Evolutionary conservation across 2,888 invertebrate genomes (phyloP).

Genomic region (Nycteola revayana): DNA sequence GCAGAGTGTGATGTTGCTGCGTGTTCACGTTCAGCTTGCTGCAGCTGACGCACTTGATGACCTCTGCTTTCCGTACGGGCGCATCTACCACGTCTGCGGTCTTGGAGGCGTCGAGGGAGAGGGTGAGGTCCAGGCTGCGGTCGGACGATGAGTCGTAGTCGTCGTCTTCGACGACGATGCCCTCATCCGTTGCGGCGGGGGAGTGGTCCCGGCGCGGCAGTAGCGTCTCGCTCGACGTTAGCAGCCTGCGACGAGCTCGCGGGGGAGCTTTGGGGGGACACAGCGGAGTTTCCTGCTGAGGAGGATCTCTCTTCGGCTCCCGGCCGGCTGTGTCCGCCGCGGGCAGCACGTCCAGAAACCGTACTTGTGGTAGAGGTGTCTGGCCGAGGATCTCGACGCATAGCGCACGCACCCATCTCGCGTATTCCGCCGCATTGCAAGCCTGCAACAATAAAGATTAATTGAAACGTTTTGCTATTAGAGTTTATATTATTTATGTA

Average conservation of each 20-base stretch:
- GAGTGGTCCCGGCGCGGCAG: conserved; percentile 69
- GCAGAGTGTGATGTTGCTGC: conserved; percentile 67
- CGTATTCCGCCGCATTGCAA: conserved; percentile 85
- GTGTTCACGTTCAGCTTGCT: conserved; percentile 61
- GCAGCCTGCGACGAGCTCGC: conserved; percentile 65
- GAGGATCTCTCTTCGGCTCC: conserved; percentile 63
- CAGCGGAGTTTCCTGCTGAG: conserved; percentile 55
- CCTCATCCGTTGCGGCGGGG: conserved; percentile 77
- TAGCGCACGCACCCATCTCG: conserved; percentile 88
- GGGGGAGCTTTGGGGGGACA: conserved; percentile 73
- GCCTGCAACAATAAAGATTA: conserved; percentile 81
- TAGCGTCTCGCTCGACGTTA: conserved; percentile 65
- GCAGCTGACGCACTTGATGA: conserved; percentile 74
- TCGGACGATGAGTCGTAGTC: conserved; percentile 81
- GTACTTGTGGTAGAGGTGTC: conserved; percentile 87
- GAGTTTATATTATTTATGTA: conserved; percentile 6
- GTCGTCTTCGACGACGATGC: conserved; percentile 79
- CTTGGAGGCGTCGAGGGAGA: conserved; percentile 76
- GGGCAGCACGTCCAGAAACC: conserved; percentile 86
- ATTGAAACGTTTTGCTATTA: conserved; percentile 28
- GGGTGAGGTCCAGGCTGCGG: conserved; percentile 78
- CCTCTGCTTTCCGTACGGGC: conserved; percentile 66
- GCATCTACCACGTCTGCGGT: conserved; percentile 67
- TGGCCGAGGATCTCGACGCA: conserved; percentile 89
- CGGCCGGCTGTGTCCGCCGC: conserved; percentile 77